Conservation (phyloP, 1,140 invertebrate species). For the Bombus huntii region DNA sequence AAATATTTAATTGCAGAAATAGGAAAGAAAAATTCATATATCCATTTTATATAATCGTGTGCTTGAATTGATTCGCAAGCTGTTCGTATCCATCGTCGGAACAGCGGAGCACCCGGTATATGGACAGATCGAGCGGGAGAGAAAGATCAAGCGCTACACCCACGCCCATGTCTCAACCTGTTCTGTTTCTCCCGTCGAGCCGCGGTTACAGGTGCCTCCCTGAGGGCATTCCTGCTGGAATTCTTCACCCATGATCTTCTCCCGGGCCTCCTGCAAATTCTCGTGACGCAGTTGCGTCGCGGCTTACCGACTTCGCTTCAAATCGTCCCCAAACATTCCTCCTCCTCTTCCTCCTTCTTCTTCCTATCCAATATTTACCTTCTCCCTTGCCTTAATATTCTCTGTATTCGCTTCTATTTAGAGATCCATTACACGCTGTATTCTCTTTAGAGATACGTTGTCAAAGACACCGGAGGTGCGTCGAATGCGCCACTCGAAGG, state of each 20-base stretch:
- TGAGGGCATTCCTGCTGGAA: slow-evolving; percentile 77
- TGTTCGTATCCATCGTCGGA: slow-evolving; percentile 48
- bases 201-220: slow-evolving; percentile 80
- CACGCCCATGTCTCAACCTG: slow-evolving; percentile 80
- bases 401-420: not conserved
- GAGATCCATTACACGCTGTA: not conserved
- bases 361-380: not conserved
- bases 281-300: slow-evolving; percentile 15
- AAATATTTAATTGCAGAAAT: no score
- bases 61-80: slow-evolving; percentile 24
- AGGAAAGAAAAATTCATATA: no score
- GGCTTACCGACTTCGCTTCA: slow-evolving; percentile 20
- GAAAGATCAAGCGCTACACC: slow-evolving; percentile 80
- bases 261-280: slow-evolving; percentile 52
- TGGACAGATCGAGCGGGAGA: slow-evolving; percentile 65
- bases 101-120: slow-evolving; percentile 47
- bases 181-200: slow-evolving; percentile 77
- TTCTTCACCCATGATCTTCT: slow-evolving; percentile 68
- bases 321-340: slow-evolving; percentile 38
- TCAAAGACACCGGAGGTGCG: not conserved
- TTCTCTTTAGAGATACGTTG: no score
- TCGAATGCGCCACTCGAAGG: not conserved
- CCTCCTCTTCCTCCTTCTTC: not conserved
- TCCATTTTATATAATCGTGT: no score
- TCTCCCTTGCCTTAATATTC: not conserved